Percentiles rank a stretch among this genome's conserved stretches.
phyloP scores from a whole-genome alignment of 2,113 vertebrate genomes.

The Tor tambroides region DNA sequence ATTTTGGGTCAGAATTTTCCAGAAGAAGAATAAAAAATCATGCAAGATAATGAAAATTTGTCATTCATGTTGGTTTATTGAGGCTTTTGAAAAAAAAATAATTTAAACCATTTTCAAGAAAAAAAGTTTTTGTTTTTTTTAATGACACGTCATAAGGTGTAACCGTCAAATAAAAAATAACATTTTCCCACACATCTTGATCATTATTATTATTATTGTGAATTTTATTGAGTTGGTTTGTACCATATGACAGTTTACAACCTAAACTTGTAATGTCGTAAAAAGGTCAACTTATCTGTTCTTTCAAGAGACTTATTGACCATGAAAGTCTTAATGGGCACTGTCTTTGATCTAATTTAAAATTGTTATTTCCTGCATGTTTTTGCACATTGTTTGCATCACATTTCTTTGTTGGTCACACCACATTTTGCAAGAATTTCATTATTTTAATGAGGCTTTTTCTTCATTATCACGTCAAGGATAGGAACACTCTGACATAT shows the following conservation, averaged over 20 bases:
- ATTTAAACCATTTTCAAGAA: neutral
- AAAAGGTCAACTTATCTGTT: neutral
- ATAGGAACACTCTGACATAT: neutral
- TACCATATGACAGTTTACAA: neutral
- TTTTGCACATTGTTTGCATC: neutral
- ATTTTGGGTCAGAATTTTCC: no score
- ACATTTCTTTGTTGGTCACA: neutral
- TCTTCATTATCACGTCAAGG: neutral
- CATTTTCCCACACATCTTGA: neutral
- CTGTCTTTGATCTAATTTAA: neutral
- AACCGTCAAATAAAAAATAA: neutral
- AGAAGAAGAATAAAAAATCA: neutral
- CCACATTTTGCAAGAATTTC: neutral
- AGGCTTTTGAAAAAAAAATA: neutral
- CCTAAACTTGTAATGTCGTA: neutral
- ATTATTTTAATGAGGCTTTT: neutral
- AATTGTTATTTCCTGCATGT: neutral
- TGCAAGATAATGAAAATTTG: neutral
- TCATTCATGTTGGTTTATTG: neutral
- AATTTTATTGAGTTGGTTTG: neutral
- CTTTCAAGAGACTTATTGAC: neutral
- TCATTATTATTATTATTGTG: neutral
- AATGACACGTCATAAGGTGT: no score
- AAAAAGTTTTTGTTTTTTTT: no score
- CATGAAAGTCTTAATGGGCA: neutral